These are phyloP conservation scores for Drosophila limbata DNA, from an alignment of 2,888 invertebrate genomes.

Conservation along the genomic window DNA sequence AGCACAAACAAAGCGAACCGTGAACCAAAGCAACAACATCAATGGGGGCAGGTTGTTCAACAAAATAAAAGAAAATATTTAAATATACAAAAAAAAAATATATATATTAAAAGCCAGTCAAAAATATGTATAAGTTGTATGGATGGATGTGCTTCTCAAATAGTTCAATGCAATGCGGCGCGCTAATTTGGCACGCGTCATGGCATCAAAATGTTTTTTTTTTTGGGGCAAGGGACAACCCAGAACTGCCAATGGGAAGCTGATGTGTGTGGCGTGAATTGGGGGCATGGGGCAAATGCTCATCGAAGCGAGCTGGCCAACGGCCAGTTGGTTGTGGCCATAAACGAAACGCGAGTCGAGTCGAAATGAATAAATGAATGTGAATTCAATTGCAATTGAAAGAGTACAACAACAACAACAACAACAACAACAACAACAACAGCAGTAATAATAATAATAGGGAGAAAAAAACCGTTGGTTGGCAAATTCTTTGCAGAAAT, in stretches of 20 bases:
- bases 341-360: constrained; percentile 39
- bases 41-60: constrained; percentile 13
- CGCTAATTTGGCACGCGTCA: constrained; percentile 80
- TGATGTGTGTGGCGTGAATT: constrained; percentile 8
- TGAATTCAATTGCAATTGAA: constrained; percentile 79
- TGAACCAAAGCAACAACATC: constrained; percentile 32
- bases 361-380: constrained; percentile 74
- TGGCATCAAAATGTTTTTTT: constrained; percentile 35
- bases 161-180: constrained; percentile 70
- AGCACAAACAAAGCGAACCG: constrained; percentile 52
- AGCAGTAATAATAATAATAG: constrained; percentile 4
- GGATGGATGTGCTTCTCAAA: constrained; percentile 40
- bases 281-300: constrained; percentile 30
- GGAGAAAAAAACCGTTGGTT: constrained; percentile 8
- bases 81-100: neutral
- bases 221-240: constrained; percentile 6
- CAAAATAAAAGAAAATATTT: constrained; percentile 9
- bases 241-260: constrained; percentile 2
- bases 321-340: constrained; percentile 37
- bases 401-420: constrained; percentile 30
- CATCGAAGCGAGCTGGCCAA: constrained; percentile 47
- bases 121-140: neutral
- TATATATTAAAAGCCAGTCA: constrained; percentile 7
- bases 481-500: constrained; percentile 53
- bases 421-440: constrained; percentile 9